phyloP scores from a whole-genome alignment of 1,140 invertebrate genomes.

The Eumeta japonica region DNA sequence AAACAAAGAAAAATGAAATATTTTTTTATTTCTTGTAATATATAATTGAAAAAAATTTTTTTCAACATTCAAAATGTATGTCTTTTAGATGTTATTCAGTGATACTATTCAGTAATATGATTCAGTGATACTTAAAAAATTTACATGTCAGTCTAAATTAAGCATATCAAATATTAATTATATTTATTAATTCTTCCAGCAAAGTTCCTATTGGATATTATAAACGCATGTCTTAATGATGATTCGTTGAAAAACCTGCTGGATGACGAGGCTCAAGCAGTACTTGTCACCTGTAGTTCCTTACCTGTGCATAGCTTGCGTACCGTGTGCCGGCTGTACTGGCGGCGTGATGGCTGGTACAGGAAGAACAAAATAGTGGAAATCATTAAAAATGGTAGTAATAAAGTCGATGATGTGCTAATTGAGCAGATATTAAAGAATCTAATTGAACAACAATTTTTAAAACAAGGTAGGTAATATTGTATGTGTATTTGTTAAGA shows the following conservation, averaged over 20 bases:
- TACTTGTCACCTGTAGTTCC: conserved; percentile 16
- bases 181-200: conserved; percentile 31
- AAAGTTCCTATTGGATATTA: conserved; percentile 24
- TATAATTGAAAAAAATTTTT: no score
- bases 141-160: no score
- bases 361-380: conserved; percentile 14
- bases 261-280: conserved; percentile 13
- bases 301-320: conserved; percentile 22
- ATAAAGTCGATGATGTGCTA: conserved; percentile 10
- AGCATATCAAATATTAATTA: no score
- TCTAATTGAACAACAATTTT: conserved; percentile 15
- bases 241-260: conserved; percentile 19
- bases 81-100: no score
- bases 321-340: conserved; percentile 34
- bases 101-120: no score
- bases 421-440: conserved; percentile 15
- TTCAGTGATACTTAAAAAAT: no score
- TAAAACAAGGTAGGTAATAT: conserved; percentile 16
- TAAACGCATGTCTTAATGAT: conserved; percentile 24
- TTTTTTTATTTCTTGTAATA: no score
- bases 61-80: no score
- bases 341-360: conserved; percentile 30
- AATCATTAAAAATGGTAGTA: conserved; percentile 13
- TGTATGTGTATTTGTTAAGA: no score
- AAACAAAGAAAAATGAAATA: no score